Percentiles rank a stretch among this genome's conserved stretches.
Conservation (phyloP, 2,113 vertebrate genomes). For the Mus pahari region DNA sequence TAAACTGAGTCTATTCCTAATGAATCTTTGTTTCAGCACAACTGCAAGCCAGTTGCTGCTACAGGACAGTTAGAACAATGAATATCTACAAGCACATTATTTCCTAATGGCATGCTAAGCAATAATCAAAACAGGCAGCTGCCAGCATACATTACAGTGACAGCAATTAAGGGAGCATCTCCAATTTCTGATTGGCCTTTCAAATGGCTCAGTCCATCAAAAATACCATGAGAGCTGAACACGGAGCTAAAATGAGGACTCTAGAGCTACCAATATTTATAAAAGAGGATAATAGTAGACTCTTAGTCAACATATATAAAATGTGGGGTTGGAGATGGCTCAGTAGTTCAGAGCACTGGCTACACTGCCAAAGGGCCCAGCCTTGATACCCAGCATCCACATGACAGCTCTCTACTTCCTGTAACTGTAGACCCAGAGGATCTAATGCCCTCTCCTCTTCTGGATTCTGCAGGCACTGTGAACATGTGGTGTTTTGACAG, state of each 20-base stretch:
- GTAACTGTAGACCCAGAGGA: background rate
- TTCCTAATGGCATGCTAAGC: constrained; percentile 70
- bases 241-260: background rate
- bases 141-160: constrained; percentile 46
- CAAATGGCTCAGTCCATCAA: constrained; percentile 29
- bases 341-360: background rate
- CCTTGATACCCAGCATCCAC: background rate
- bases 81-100: constrained; percentile 56
- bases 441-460: background rate
- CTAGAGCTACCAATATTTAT: background rate
- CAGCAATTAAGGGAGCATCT: constrained; percentile 59
- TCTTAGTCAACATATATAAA: background rate
- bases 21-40: constrained; percentile 67
- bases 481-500: background rate
- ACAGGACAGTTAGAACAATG: constrained; percentile 65
- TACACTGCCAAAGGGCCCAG: background rate
- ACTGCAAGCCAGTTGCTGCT: constrained; percentile 9
- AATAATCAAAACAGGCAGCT: constrained; percentile 67
- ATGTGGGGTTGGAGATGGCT: too few species aligned
- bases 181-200: constrained; percentile 61
- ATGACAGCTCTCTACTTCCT: background rate
- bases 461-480: rapidly evolving
- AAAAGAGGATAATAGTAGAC: background rate
- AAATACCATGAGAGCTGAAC: background rate
- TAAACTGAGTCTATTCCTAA: constrained; percentile 56